These are phyloP conservation scores for Acholoe squamosa DNA, from an alignment of 2,888 invertebrate species.

Conservation along the genomic window DNA sequence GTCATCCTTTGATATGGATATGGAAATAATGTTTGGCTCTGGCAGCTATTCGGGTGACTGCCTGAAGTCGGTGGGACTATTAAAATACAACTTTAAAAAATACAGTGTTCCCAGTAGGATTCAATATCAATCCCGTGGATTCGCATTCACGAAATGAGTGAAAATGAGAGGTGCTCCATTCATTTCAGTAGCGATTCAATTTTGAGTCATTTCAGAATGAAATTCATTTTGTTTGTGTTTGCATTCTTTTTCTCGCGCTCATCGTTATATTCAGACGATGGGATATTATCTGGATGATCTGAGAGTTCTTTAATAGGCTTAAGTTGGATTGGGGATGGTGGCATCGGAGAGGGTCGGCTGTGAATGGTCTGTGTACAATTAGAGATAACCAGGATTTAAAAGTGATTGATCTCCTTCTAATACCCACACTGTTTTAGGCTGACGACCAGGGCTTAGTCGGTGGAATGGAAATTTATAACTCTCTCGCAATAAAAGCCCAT, in stretches of 20 bases:
- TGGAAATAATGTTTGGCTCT: conserved; percentile 54
- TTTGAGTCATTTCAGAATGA: not conserved
- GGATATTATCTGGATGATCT: conserved; percentile 17
- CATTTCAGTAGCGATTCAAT: not conserved
- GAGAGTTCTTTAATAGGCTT: conserved; percentile 52
- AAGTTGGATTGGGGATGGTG: conserved; percentile 40
- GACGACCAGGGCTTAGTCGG: conserved; percentile 31
- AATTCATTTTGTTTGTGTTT: not conserved
- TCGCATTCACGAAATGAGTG: not conserved
- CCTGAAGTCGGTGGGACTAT: not conserved
- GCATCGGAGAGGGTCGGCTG: not conserved
- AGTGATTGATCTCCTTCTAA: conserved; percentile 47
- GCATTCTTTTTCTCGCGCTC: not conserved
- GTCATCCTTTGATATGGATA: conserved; percentile 57
- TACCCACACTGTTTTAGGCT: conserved; percentile 39
- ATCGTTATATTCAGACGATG: not conserved
- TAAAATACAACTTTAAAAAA: conserved; percentile 13
- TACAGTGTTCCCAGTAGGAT: not conserved
- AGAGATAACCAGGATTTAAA: conserved; percentile 60
- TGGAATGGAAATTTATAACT: conserved; percentile 54
- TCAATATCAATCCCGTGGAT: not conserved
- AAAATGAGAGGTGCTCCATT: not conserved
- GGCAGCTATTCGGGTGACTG: not conserved
- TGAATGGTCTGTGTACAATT: conserved; percentile 50
- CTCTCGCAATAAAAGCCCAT: not conserved